These are phyloP conservation scores for Cyprinus carpio DNA, from an alignment of 2,113 vertebrate genomes.

Conservation along the genomic window DNA sequence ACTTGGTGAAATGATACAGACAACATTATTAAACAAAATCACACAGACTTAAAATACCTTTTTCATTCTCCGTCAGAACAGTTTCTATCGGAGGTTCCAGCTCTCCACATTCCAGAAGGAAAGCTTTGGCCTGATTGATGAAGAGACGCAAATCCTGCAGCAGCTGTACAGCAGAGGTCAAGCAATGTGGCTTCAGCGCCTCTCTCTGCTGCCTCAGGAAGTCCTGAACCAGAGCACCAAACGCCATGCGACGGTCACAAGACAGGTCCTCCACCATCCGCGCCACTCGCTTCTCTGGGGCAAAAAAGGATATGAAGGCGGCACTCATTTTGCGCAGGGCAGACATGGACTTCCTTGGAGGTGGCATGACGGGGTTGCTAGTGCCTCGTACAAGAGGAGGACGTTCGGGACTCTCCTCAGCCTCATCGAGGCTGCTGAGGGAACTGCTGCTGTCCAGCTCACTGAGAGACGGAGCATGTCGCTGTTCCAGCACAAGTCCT, in stretches of 20 bases:
- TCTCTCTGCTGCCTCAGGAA: constrained; percentile 70
- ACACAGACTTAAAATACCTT: constrained; percentile 55
- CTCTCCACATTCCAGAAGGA: constrained; percentile 59
- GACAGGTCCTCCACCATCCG: constrained; percentile 63
- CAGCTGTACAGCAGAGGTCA: constrained; percentile 57
- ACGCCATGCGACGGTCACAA: constrained; percentile 65
- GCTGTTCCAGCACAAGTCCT: constrained; percentile 59
- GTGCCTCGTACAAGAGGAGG: constrained; percentile 55
- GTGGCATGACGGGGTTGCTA: constrained; percentile 42
- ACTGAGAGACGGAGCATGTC: constrained; percentile 64
- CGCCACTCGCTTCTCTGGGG: constrained; percentile 71
- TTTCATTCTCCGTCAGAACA: constrained; percentile 64
- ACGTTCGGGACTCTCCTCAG: constrained; percentile 60
- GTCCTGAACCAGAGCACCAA: constrained; percentile 75
- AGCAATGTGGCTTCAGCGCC: constrained; percentile 19
- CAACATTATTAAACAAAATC: background rate
- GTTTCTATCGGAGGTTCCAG: constrained; percentile 63
- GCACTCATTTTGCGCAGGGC: constrained; percentile 74
- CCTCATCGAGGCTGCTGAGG: constrained; percentile 74
- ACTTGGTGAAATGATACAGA: background rate
- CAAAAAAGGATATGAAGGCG: constrained; percentile 73
- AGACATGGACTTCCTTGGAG: constrained; percentile 50
- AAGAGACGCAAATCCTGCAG: constrained; percentile 68
- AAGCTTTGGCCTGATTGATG: constrained; percentile 66
- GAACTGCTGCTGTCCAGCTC: constrained; percentile 75